Evolutionary conservation across 2,888 invertebrate species (phyloP).

Genomic region (Diachrysia chrysitis): DNA sequence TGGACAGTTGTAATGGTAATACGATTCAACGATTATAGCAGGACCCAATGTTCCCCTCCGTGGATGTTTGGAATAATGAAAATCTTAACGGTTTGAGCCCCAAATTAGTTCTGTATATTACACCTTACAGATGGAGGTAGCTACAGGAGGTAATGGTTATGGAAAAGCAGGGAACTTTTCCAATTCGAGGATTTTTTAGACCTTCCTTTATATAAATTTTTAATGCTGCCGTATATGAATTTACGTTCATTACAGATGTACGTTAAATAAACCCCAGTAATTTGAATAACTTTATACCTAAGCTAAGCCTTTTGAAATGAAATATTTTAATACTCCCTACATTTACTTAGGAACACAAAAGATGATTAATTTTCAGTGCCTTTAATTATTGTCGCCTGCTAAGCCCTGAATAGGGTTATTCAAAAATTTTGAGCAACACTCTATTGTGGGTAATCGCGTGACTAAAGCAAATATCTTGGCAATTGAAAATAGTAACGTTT

Average conservation of each 20-base stretch:
- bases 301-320: slow-evolving; percentile 33
- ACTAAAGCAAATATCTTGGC: slow-evolving; percentile 41
- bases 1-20: slow-evolving; percentile 87
- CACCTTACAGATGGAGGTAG: slow-evolving; percentile 55
- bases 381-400: slow-evolving; percentile 43
- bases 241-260: slow-evolving; percentile 20
- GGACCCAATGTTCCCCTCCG: slow-evolving; percentile 71
- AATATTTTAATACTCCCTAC: slow-evolving; percentile 40
- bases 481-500: slow-evolving; percentile 41
- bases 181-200: slow-evolving; percentile 33
- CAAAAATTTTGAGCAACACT: slow-evolving; percentile 35
- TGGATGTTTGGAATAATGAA: slow-evolving; percentile 84
- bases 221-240: slow-evolving; percentile 7
- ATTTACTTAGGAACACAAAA: slow-evolving; percentile 49
- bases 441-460: slow-evolving; percentile 45
- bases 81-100: slow-evolving; percentile 80
- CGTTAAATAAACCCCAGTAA: slow-evolving; percentile 24
- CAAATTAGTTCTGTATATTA: slow-evolving; percentile 81
- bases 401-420: slow-evolving; percentile 38
- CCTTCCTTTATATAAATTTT: background rate
- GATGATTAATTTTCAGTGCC: slow-evolving; percentile 53
- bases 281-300: slow-evolving; percentile 25
- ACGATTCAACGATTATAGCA: slow-evolving; percentile 87
- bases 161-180: slow-evolving; percentile 47
- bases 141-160: slow-evolving; percentile 51